Evolutionary conservation across 2,888 invertebrate species (phyloP).

Genomic region (Mamestra brassicae): DNA sequence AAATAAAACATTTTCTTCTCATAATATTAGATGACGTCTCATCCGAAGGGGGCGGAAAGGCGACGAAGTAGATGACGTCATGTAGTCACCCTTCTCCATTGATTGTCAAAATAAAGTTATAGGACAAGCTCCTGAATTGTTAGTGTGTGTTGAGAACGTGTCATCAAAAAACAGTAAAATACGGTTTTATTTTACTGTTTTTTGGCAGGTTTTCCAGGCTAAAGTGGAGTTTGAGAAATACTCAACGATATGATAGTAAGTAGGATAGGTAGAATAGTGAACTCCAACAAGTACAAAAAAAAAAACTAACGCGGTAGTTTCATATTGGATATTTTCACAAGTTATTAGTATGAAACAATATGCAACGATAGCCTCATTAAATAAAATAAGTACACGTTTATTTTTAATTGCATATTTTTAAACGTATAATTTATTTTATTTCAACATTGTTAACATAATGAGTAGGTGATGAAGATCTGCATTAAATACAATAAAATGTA

Average conservation of each 20-base stretch:
- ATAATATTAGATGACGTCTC: neutral
- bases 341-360: neutral
- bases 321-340: neutral
- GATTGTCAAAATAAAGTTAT: conserved; percentile 12
- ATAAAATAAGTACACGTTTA: conserved; percentile 10
- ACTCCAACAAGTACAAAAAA: neutral
- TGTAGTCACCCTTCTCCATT: conserved; percentile 5
- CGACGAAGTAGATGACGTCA: conserved; percentile 15
- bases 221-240: too few relatives aligned
- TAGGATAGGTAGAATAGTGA: too few relatives aligned
- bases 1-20: conserved; percentile 4
- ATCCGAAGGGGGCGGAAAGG: neutral
- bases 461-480: conserved; percentile 15
- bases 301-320: neutral
- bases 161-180: too few relatives aligned
- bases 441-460: conserved; percentile 24
- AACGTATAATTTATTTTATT: conserved; percentile 24
- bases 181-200: too few relatives aligned
- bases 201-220: too few relatives aligned
- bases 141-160: too few relatives aligned
- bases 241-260: too few relatives aligned
- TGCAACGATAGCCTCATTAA: conserved; percentile 16
- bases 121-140: too few relatives aligned
- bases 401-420: conserved; percentile 23
- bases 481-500: conserved; percentile 19